Conservation (phyloP, 37 sponge, comb jelly and placozoan genomes). For the Halichondria panicea region DNA sequence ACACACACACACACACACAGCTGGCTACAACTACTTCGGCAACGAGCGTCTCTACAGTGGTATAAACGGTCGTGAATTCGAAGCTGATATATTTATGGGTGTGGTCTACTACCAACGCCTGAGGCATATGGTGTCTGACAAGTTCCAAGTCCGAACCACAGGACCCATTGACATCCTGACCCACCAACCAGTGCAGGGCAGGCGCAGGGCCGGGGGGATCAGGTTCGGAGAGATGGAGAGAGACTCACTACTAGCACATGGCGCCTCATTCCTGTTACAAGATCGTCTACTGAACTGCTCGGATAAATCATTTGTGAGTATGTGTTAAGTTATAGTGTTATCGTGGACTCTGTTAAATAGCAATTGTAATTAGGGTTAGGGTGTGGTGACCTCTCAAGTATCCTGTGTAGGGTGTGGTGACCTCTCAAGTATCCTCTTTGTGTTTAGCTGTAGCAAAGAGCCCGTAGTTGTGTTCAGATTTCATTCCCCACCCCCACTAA, state of each 20-base stretch:
- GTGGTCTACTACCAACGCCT: conserved; percentile 95
- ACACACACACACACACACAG: too few species aligned
- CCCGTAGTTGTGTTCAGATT: neutral
- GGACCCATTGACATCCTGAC: conserved; percentile 97
- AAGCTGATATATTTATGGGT: conserved; percentile 96
- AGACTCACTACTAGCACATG: conserved; percentile 93
- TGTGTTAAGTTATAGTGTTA: too few species aligned
- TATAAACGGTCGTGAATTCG: conserved; percentile 89
- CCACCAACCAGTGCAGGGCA: conserved; percentile 92
- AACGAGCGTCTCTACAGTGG: conserved; percentile 96
- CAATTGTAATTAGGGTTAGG: too few species aligned
- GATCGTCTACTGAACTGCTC: conserved; percentile 97
- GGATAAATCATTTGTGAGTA: conserved; percentile 76
- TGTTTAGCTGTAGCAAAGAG: too few species aligned
- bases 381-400: too few species aligned
- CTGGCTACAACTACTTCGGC: conserved; percentile 98
- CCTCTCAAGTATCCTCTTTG: too few species aligned
- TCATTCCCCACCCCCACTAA: neutral
- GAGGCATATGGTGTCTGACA: conserved; percentile 98
- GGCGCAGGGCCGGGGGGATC: conserved; percentile 84
- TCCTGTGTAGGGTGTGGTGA: too few species aligned
- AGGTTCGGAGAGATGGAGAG: conserved; percentile 95
- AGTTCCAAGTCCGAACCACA: conserved; percentile 97
- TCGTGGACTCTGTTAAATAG: too few species aligned
- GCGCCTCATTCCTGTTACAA: conserved; percentile 90